These are phyloP conservation scores for Epizoanthus illoricatus DNA, from an alignment of 92 coral and sea anemone genomes.

Conservation along the genomic window DNA sequence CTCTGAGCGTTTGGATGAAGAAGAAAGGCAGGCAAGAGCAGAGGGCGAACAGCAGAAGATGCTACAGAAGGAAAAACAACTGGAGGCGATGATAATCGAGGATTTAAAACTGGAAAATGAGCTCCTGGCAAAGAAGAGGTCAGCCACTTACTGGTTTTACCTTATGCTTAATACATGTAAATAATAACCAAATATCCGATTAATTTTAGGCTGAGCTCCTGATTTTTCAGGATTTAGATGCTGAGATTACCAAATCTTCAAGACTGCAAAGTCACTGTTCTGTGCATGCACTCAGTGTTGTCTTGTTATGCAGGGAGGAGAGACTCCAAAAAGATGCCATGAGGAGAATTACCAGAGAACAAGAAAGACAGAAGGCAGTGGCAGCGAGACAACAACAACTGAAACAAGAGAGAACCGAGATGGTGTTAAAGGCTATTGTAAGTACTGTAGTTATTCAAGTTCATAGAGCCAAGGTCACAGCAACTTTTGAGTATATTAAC, in stretches of 20 bases:
- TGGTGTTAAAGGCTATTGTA: slow-evolving; percentile 71
- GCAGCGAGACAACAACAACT: slow-evolving; percentile 39
- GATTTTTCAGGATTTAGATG: too few species aligned
- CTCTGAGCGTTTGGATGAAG: slow-evolving; percentile 61
- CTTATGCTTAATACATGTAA: too few species aligned
- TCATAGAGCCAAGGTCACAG: too few species aligned
- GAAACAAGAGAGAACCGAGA: slow-evolving; percentile 58
- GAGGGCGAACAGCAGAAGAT: slow-evolving; percentile 77
- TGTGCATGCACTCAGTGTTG: too few species aligned
- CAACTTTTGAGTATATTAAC: too few species aligned
- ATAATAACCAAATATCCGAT: too few species aligned
- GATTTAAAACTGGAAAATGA: slow-evolving; percentile 69
- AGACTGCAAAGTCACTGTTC: too few species aligned
- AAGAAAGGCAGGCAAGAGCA: slow-evolving; percentile 54
- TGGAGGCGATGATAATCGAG: slow-evolving; percentile 67
- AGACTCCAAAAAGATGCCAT: slow-evolving; percentile 11
- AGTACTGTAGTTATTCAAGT: slow-evolving; percentile 16
- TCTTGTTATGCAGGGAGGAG: slow-evolving; percentile 15
- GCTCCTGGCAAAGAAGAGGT: slow-evolving; percentile 59
- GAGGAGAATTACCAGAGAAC: slow-evolving; percentile 14
- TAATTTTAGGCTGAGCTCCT: too few species aligned
- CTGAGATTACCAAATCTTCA: too few species aligned
- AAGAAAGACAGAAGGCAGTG: slow-evolving; percentile 6
- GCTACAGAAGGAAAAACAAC: slow-evolving; percentile 60
- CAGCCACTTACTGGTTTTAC: too few species aligned